Percentiles rank a stretch among this genome's conserved stretches.
phyloP scores from a whole-genome alignment of 2,888 invertebrate genomes.

The Dicranocentrus wangi region DNA sequence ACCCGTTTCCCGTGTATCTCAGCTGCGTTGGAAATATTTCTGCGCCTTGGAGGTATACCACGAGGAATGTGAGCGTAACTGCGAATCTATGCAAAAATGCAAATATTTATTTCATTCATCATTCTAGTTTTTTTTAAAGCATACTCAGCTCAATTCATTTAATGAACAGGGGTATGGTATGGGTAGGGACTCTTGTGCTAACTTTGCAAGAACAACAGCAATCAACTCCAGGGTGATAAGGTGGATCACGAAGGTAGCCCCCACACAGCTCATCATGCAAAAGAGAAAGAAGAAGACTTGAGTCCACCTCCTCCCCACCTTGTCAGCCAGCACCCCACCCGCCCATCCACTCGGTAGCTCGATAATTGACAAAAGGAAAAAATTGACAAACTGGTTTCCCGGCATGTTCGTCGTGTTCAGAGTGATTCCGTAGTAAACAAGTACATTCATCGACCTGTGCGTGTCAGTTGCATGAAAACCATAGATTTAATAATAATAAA shows the following conservation, averaged over 20 bases:
- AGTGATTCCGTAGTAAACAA: conserved; percentile 74
- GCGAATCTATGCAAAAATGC: conserved; percentile 57
- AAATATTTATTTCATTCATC: not conserved
- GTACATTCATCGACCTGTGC: conserved; percentile 73
- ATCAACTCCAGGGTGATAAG: conserved; percentile 32
- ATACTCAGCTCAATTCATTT: no score
- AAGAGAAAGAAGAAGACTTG: conserved; percentile 76
- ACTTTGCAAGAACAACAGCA: conserved; percentile 66
- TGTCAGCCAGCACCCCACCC: conserved; percentile 47
- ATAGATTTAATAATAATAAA: no score
- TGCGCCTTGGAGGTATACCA: conserved; percentile 75
- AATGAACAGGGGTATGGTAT: no score
- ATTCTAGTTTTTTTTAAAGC: not conserved
- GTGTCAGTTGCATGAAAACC: not conserved
- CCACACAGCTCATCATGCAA: conserved; percentile 75
- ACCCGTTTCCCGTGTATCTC: conserved; percentile 80
- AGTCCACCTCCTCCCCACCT: conserved; percentile 76
- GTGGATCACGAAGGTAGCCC: conserved; percentile 48
- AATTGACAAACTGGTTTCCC: conserved; percentile 82
- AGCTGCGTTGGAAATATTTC: conserved; percentile 83
- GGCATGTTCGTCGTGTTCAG: conserved; percentile 75
- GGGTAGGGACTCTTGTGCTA: no score
- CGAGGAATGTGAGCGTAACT: conserved; percentile 78
- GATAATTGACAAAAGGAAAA: conserved; percentile 80
- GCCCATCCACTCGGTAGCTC: conserved; percentile 76